Base-by-base conservation (phyloP, 2,888 invertebrate species). In the Sphecodes monilicornis region DNA sequence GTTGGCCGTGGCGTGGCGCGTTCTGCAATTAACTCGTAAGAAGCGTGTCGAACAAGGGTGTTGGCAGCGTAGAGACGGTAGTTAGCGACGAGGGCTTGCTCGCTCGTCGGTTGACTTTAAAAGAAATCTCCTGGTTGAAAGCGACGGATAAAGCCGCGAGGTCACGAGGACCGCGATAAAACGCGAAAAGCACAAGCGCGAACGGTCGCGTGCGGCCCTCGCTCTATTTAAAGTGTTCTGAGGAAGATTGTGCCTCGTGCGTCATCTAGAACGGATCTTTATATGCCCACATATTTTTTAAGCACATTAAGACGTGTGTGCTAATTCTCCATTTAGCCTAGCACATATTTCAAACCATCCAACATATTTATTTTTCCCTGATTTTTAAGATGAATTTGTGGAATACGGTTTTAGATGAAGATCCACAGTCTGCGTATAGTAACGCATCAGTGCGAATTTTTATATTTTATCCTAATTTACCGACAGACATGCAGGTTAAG, bases 11-110 rank as follows among this genome's bases (percentile, higher is more conserved):
- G 76, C 78, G 77, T 70, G 29, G 82, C 71, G 64, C 73, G 84
- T 88, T 87, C 85, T 57, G 86, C 89, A 91, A 90, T 90, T 89
- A 89, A 91, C 82, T 88, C 77, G 88, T 85, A 88, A 91, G 83
- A 88, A 91, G 85, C 85, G 83, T 89, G 90, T 82, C 89, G 90
- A 85, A 88, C 88, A 90, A 90, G 78, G 79, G 86, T 77, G 76
- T 76, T 26, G 26, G 16, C 26, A 5, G 13, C 57, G 57, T 5
- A 26, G 57, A 26, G 82, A 82, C 46, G 76, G 79, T 85, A 79
- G 82, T 88, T 88, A 82, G 80, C 78, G 82, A 80, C 80, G 78
- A 78, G 85, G 57, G 76, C 66, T 60, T n/a, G n/a, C 64, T 4
- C 36, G 75, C 77, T 60, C 11, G 86, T 76, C 68, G 78, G 80